A percentile compares a stretch with the other conserved stretches of the same genome.
These are phyloP conservation scores for Drosophila parvula DNA, from an alignment of 1,140 invertebrate species.

Conservation along the genomic window DNA sequence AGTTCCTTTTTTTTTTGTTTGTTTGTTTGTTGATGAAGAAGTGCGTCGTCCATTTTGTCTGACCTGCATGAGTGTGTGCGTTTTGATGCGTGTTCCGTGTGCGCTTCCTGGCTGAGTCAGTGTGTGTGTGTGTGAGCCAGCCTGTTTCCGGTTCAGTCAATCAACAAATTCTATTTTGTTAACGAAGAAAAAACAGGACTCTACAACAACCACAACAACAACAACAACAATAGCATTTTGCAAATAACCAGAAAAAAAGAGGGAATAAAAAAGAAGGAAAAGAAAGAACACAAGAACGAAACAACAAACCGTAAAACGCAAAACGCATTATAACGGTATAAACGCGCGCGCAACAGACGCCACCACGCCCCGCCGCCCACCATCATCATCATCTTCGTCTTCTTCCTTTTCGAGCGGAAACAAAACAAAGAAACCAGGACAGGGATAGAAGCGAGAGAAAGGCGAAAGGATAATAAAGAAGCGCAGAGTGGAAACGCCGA, in stretches of 20 bases:
- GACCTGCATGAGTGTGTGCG: conserved; percentile 6
- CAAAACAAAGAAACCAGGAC: conserved; percentile 36
- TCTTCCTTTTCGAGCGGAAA: conserved; percentile 7
- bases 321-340: conserved; percentile 13
- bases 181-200: conserved; percentile 29
- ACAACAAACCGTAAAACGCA: conserved; percentile 17
- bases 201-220: neutral
- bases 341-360: conserved; percentile 64
- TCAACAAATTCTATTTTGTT: conserved; percentile 47
- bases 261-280: neutral
- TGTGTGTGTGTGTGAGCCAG: conserved; percentile 20
- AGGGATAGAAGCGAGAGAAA: neutral
- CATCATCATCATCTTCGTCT: neutral
- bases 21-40: conserved; percentile 6
- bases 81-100: conserved; percentile 2
- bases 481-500: conserved; percentile 14
- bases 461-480: conserved; percentile 9
- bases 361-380: conserved; percentile 23
- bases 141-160: conserved; percentile 50
- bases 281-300: neutral
- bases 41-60: conserved; percentile 68
- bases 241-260: neutral
- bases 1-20: neutral
- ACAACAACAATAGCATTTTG: conserved; percentile 1
- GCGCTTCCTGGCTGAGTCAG: conserved; percentile 13